Evolutionary conservation across 2,888 invertebrate genomes (phyloP), one percentile per base, ranked within the genome.

Genomic region (Endomychus coccineus): DNA sequence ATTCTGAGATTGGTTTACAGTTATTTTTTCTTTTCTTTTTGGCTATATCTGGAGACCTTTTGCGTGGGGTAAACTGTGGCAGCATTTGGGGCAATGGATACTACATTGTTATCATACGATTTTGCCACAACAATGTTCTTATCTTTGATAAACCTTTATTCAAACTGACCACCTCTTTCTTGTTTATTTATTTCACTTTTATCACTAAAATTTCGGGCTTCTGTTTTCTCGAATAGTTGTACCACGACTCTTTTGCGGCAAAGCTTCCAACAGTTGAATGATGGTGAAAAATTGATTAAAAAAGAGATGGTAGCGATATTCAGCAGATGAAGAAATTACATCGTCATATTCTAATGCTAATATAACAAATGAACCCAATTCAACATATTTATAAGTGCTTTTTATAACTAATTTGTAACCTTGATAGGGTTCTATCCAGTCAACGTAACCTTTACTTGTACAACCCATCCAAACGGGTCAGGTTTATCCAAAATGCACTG

Each of bases 71-170:
- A 17, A 9, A 23, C 15, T 14, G 33, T 19, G 23, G 13, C n/a
- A n/a, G n/a, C n/a, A 24, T 33, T 25, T 19, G 33, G 24, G 12
- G 24, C 24, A 33, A 33, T 33, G 23, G 16, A 16, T 16, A 33
- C 33, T 10, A 33, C 25, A 33, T 33, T 33, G 16, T 33, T 33
- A 24, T 33, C 33, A 25, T 33, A 13, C 22, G 24, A 33, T 24
- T 33, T 25, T 4, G 24, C 11, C n/a, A 33, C 33, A 33, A 24
- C 16, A 16, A 33, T 24, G 14, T 33, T 25, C 13, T 33, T 24
- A 15, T 16, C 25, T 2, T n/a, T n/a, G n/a, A 22, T 21, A 15
- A 22, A 32, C 23, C 12, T 32, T 9, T 22, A 32, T 16, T 32
- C 32, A 32, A 32, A 32, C 12, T 22, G 16, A 21, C 23, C 22